Base-by-base conservation (phyloP, 2,113 vertebrate species). In the Phylloscopus trochilus region DNA sequence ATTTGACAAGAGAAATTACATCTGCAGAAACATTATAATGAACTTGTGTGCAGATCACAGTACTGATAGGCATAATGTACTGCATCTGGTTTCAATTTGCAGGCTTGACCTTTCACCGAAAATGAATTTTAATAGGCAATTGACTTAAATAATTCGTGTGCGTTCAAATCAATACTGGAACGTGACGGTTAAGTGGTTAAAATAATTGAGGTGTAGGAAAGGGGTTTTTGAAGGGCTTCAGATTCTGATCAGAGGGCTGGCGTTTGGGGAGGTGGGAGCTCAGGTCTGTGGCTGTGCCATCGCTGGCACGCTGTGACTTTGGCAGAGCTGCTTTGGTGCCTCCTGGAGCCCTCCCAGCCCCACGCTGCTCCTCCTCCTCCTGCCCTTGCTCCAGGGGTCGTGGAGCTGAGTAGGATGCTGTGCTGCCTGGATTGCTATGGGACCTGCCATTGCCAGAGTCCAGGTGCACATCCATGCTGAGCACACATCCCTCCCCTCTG, bases 81-180 rank as follows among this genome's bases (percentile, higher is more conserved):
- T 74, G 92, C 83, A 55, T 89, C 95, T 96, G 96, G 49, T 89
- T 96, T 94, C 93, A 97, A 94, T 96, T 87, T 96, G 74, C 87
- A 49, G 60, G 64, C 95, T 41, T 95, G 89, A 96, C 96, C 97
- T 96, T 89, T 95, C 39, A 35, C 87, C 73, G 0, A 81, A 94
- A 96, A 96, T 76, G 85, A 87, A 96, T 97, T 97, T 97, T 96
- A 96, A 97, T 95, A 96, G 95, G 85, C 92, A 64, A 92, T 96
- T 96, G 92, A 80, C 85, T 97, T 94, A 91, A 95, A 96, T 96
- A 95, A 96, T 94, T 81, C 49, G 23, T 90, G 39, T n/a, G 64
- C 37, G 70, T 89, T 95, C 85, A 43, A 76, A 95, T 95, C 94
- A 83, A 94, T 96, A 73, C 66, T 66, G 60, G 76, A 92, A 89